Conservation (phyloP, 2,888 invertebrate species). For the Morpho helenor region DNA sequence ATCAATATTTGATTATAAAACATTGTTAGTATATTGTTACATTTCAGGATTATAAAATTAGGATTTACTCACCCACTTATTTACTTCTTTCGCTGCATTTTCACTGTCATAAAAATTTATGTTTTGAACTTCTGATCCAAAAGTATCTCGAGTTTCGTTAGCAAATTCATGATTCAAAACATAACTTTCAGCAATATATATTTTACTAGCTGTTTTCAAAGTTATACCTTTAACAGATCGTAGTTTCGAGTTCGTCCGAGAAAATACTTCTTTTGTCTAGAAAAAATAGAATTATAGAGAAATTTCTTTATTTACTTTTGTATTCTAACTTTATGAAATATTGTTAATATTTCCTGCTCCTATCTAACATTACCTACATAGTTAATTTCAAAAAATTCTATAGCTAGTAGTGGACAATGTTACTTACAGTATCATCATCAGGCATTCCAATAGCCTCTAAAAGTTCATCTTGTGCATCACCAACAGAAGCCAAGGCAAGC, state of each 20-base stretch:
- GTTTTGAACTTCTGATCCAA: slow-evolving; percentile 80
- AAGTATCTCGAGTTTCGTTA: slow-evolving; percentile 73
- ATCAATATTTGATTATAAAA: too few species aligned
- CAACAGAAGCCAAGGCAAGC: slow-evolving; percentile 52
- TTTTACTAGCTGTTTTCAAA: slow-evolving; percentile 82
- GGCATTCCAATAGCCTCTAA: slow-evolving; percentile 49
- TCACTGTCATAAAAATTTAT: slow-evolving; percentile 79
- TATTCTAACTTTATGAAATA: too few species aligned
- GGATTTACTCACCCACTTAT: slow-evolving; percentile 81
- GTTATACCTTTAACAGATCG: slow-evolving; percentile 65
- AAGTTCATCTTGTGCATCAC: slow-evolving; percentile 55
- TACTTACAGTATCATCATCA: slow-evolving; percentile 45
- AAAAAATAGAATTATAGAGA: not conserved
- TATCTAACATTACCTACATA: too few species aligned
- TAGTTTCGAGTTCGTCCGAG: slow-evolving; percentile 35
- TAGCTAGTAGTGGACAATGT: too few species aligned
- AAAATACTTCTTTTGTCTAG: slow-evolving; percentile 53
- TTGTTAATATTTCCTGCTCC: too few species aligned
- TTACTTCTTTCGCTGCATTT: slow-evolving; percentile 80
- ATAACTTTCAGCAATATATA: slow-evolving; percentile 78
- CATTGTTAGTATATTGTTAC: too few species aligned
- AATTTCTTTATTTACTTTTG: too few species aligned
- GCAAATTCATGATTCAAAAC: slow-evolving; percentile 76
- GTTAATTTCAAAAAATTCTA: too few species aligned
- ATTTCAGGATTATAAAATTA: slow-evolving; percentile 39